Conservation (phyloP, 2,888 invertebrate genomes). For the Lamellibrachia columna region DNA sequence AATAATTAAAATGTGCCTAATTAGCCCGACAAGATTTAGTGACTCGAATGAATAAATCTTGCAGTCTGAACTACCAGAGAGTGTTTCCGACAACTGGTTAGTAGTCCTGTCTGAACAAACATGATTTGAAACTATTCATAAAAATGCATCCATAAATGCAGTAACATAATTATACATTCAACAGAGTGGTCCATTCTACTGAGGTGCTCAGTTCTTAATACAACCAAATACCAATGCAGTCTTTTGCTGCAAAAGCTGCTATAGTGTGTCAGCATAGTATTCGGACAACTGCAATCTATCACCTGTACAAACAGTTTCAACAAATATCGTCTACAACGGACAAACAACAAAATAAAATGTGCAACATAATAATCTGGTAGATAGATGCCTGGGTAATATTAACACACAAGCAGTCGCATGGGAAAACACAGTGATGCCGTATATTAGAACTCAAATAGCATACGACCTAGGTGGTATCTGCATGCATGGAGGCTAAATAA, state of each 20-base stretch:
- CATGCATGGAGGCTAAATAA: neutral
- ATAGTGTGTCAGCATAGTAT: neutral
- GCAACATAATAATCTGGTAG: neutral
- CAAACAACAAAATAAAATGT: neutral
- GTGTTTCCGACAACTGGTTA: neutral
- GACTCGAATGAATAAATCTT: neutral
- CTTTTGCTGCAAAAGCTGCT: neutral
- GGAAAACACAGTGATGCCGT: neutral
- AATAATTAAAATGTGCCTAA: neutral
- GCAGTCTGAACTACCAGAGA: neutral
- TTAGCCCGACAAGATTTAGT: neutral
- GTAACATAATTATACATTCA: neutral
- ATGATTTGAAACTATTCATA: constrained; percentile 7
- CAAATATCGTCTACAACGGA: neutral
- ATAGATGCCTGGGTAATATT: neutral
- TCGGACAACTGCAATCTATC: neutral
- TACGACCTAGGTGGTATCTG: neutral
- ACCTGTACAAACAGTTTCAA: neutral
- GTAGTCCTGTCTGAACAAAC: neutral
- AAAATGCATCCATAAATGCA: constrained; percentile 4
- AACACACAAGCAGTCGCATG: neutral
- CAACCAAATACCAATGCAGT: neutral
- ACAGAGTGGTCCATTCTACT: neutral
- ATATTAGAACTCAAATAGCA: neutral
- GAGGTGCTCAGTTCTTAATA: neutral